phyloP scores from a whole-genome alignment of 2,113 vertebrate genomes.

The Tragelaphus imberbis region DNA sequence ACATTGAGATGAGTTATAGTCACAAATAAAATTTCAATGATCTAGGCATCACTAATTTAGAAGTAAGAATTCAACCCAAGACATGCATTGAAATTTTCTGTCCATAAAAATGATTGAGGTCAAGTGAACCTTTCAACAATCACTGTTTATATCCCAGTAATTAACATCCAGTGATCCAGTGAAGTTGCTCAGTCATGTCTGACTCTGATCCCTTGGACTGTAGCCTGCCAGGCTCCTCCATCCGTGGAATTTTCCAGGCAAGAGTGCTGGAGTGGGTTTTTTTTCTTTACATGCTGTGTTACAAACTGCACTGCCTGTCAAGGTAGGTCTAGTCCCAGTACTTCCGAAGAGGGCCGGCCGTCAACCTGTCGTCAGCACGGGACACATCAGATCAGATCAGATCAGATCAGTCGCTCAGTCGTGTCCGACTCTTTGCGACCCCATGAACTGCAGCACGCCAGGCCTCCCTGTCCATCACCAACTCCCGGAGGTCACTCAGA shows the following conservation, averaged over 20 bases:
- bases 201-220: neutral
- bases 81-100: neutral
- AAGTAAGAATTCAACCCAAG: neutral
- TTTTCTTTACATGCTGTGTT: neutral
- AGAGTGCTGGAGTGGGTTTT: neutral
- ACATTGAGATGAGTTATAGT: neutral
- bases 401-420: too few species aligned
- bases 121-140: neutral
- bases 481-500: too few species aligned
- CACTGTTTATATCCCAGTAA: neutral
- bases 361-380: neutral
- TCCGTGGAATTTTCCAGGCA: neutral
- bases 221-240: neutral
- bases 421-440: too few species aligned
- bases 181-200: neutral
- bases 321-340: neutral
- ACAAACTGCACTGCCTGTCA: neutral
- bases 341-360: neutral
- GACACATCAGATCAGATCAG: neutral
- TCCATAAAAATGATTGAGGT: neutral
- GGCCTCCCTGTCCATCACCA: too few species aligned
- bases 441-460: too few species aligned
- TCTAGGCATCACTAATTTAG: neutral
- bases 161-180: neutral
- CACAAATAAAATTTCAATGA: neutral